Evolutionary conservation across 2,113 vertebrate genomes (phyloP).

Genomic region (Onychostruthus taczanowskii): DNA sequence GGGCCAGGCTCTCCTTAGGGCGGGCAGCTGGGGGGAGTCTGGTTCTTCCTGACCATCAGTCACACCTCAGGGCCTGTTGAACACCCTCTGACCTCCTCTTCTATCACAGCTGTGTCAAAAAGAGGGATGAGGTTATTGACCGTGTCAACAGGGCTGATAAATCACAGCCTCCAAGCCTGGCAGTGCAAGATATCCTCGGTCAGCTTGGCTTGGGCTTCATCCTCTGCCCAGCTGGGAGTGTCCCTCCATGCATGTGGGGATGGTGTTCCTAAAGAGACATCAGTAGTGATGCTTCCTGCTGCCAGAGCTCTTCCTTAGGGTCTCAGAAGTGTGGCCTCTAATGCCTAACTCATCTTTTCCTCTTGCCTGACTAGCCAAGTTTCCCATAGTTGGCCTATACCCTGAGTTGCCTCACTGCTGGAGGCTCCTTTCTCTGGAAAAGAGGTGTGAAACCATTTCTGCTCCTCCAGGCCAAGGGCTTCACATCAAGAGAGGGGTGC

Average conservation of each 20-base stretch:
- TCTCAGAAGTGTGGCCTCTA: not conserved
- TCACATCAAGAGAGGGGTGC: too few species aligned
- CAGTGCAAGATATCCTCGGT: fast-evolving
- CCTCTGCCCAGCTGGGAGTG: not conserved
- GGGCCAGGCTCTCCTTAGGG: not conserved
- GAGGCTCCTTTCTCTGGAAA: not conserved
- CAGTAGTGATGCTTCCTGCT: not conserved
- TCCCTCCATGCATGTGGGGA: not conserved
- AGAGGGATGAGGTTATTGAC: not conserved
- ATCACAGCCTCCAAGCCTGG: not conserved
- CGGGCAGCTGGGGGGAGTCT: fast-evolving
- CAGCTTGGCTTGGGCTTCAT: not conserved
- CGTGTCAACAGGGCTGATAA: not conserved
- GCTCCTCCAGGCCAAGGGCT: not conserved
- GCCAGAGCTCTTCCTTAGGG: not conserved
- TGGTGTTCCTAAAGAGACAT: not conserved
- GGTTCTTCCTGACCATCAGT: not conserved
- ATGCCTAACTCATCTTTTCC: not conserved
- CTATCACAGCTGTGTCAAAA: not conserved
- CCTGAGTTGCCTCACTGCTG: not conserved
- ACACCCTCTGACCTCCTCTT: not conserved
- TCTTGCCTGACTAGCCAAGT: not conserved
- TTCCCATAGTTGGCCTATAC: not conserved
- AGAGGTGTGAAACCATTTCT: not conserved
- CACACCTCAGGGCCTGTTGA: not conserved